Evolutionary conservation across 2,888 invertebrate genomes (phyloP).

Genomic region (Papilio demoleus): DNA sequence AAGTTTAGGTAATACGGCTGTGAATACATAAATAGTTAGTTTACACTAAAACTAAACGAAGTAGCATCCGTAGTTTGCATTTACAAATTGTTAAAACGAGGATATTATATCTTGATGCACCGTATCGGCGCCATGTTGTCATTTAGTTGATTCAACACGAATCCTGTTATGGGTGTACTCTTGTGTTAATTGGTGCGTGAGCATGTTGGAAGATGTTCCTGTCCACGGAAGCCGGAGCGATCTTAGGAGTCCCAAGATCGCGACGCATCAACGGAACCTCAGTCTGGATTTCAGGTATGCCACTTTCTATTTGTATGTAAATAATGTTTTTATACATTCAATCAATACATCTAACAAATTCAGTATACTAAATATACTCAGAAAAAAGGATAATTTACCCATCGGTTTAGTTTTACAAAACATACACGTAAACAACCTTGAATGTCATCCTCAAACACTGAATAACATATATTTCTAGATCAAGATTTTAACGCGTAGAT

Average conservation of each 20-base stretch:
- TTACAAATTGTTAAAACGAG: conserved; percentile 42
- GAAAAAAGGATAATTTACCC: background rate
- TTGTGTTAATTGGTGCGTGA: conserved; percentile 71
- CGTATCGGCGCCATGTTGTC: conserved; percentile 78
- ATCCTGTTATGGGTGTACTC: conserved; percentile 71
- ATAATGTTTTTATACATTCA: background rate
- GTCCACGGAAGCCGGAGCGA: conserved; percentile 78
- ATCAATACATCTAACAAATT: too few relatives aligned
- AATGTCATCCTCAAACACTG: conserved; percentile 20
- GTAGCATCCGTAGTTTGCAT: conserved; percentile 12
- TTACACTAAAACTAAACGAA: conserved; percentile 21
- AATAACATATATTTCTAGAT: conserved; percentile 13
- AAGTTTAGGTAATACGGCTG: conserved; percentile 32
- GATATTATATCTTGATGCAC: conserved; percentile 49
- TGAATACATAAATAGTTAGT: conserved; percentile 37
- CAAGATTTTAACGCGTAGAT: background rate
- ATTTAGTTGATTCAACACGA: conserved; percentile 73
- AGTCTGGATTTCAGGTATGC: conserved; percentile 93
- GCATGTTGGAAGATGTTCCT: conserved; percentile 83
- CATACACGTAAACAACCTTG: conserved; percentile 34
- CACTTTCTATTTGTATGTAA: conserved; percentile 37
- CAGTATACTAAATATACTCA: background rate
- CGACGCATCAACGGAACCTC: conserved; percentile 92
- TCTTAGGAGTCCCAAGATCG: conserved; percentile 64
- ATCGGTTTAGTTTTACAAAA: background rate